Base-by-base conservation (phyloP, 2,888 invertebrate species). In the Gari tellinella region DNA sequence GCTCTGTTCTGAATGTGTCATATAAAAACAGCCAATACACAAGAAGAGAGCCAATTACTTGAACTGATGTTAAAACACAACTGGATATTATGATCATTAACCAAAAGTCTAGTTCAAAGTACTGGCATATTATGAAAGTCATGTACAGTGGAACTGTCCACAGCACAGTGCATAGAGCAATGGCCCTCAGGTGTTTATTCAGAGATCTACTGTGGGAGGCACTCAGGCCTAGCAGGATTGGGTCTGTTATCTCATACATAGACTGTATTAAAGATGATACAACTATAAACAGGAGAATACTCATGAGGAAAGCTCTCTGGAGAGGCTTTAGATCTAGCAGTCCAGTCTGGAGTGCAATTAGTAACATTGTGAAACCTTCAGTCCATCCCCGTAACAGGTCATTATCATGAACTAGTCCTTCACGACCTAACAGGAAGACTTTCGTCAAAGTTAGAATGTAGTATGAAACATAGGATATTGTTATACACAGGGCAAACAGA, bases 221-320 rank as follows among this genome's bases (percentile, higher is more conserved):
- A 82, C 92, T 92, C 15, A 94, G 86, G 5, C 92, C 90, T 55
- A 94, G 86, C 43, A 94, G 88, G 23, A 93, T 91, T 1, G 93
- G 93, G 76, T 94, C 93, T 2, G 93, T 90, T 25, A 94, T 91
- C 83, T 94, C 94, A 78, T 93, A 93, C 87, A 94, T 92, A 12
- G 93, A 93, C 82, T 94, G 93, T 12, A 94, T 91, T n/a, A 94
- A 89, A 1, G 94, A 93, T 0, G 93, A 93, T n/a, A 92, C 85
- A 5, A 94, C 93, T 45, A 94, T 93, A 77, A 94, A 93, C 15
- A 94, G 86, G 1, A 94, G 92, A 26, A 94, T 91, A 41, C 93
- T 92, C 88, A 94, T 92, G 14, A 93, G 90, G 61, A 93, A 93
- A 51, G 93, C 92, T 62, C 94, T 90, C 63, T 93, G 92, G 14